phyloP scores from a whole-genome alignment of 2,797 vertebrate species.

The Acrossocheilus wenchowensis region DNA sequence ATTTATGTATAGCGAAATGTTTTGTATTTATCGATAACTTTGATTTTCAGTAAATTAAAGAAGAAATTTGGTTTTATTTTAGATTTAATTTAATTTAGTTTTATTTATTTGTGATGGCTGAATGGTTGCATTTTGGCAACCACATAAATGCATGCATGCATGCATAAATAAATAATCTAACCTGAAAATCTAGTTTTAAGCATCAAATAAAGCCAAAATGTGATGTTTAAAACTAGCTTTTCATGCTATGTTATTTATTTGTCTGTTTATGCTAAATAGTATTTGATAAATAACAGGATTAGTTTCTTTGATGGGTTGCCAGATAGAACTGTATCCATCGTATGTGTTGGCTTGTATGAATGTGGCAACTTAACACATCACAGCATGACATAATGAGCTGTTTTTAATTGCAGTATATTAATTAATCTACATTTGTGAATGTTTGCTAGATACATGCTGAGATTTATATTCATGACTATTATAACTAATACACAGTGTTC shows the following conservation, averaged over 20 bases:
- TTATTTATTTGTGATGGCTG: too few species aligned
- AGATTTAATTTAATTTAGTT: too few species aligned
- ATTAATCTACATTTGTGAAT: constrained; percentile 7
- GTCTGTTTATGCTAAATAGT: not conserved
- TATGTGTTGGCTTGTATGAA: not conserved
- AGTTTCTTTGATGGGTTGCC: not conserved
- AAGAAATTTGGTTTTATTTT: too few species aligned
- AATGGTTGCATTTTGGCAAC: not conserved
- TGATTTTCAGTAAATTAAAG: not conserved
- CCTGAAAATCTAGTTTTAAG: not conserved
- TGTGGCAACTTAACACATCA: not conserved
- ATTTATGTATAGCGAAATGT: not conserved
- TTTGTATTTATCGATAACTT: not conserved
- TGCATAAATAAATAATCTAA: not conserved
- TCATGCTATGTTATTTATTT: not conserved
- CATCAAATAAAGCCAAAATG: not conserved
- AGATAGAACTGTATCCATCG: not conserved
- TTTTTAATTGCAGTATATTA: not conserved
- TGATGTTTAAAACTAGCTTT: too few species aligned
- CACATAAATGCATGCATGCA: not conserved
- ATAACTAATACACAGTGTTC: constrained; percentile 14
- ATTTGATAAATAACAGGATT: not conserved
- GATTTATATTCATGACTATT: not conserved
- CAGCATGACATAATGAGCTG: constrained; percentile 18
- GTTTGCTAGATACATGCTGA: constrained; percentile 2